Evolutionary conservation across 2,113 vertebrate species (phyloP), one percentile per base, ranked within the genome.

Genomic region (Austrofundulus limnaeus): DNA sequence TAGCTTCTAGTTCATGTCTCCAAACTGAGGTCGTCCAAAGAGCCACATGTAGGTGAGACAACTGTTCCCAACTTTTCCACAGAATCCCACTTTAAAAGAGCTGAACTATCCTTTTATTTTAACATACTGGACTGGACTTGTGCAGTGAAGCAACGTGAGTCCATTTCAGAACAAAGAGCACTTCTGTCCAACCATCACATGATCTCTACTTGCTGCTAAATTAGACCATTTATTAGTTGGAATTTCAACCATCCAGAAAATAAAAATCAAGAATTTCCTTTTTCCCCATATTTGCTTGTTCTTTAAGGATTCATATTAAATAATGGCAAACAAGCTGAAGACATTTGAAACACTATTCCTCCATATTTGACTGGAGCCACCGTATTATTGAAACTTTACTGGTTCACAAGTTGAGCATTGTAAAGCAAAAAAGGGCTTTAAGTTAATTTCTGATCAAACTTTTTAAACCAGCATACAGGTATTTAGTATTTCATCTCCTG

Each of bases 401-500:
- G 23, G 8, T 24, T 56, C 23, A 56, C 7, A 23, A 14, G n/a
- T 21, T 2, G 19, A 23, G 19, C 5, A 15, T 8, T 55, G 15
- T 55, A 21, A 11, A 19, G 8, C 9, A 11, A 20, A 47, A 20
- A 47, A 7, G 19, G 24, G 39, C 11, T 70, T 75, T 9, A 49
- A 72, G 46, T 47, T 62, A n/a, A n/a, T n/a, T n/a, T n/a, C n/a
- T n/a, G n/a, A n/a, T n/a, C n/a, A 28, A 34, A 28, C 70, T 52
- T 59, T 83, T 70, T 20, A 37, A 45, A 17, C 72, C 63, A 54
- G 31, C 47, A 68, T 61, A 69, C 56, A 72, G 51, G 68, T 58
- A 68, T 53, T 61, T 25, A 14, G 50, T 51, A 80, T 48, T 41
- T 53, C 28, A 1, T 42, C 21, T 62, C 58, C 49, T 23, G 21